Evolutionary conservation across 1,140 invertebrate species (phyloP).

Genomic region (Oppia nitens): DNA sequence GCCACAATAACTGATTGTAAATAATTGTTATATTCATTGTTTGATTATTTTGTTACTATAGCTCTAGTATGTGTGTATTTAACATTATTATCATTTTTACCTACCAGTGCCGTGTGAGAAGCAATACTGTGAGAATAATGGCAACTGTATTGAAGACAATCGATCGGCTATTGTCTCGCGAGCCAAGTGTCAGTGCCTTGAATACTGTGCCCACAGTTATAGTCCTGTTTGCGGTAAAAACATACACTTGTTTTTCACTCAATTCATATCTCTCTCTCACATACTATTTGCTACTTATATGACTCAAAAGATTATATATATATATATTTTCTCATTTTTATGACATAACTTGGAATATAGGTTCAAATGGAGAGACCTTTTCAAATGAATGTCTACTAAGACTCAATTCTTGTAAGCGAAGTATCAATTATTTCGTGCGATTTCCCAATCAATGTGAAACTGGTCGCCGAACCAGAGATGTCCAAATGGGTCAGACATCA

Average conservation of each 20-base stretch:
- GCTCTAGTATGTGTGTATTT: too few relatives aligned
- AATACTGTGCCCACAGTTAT: slow-evolving; percentile 18
- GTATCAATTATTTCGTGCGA: slow-evolving; percentile 7
- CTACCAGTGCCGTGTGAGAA: slow-evolving; percentile 21
- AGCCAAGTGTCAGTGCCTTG: slow-evolving; percentile 21
- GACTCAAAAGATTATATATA: background rate
- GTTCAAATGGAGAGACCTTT: slow-evolving; percentile 45
- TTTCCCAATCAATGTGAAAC: background rate
- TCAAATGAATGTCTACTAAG: slow-evolving; percentile 48
- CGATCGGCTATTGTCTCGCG: background rate
- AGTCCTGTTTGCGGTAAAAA: slow-evolving; percentile 25
- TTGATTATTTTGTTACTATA: background rate
- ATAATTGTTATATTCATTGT: background rate
- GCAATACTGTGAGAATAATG: slow-evolving; percentile 21
- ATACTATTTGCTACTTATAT: background rate
- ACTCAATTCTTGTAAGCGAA: slow-evolving; percentile 41
- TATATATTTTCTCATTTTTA: background rate
- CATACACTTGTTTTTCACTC: too few relatives aligned
- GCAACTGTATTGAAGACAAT: slow-evolving; percentile 18
- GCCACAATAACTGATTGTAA: slow-evolving; percentile 18
- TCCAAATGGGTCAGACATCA: too few relatives aligned
- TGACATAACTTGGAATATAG: slow-evolving; percentile 20
- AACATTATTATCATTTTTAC: slow-evolving; percentile 7
- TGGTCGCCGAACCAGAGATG: background rate
- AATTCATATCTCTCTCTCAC: too few relatives aligned